Percentiles rank a stretch among this genome's conserved stretches.
These are phyloP conservation scores for Sinocyclocheilus maitianheensis DNA, from an alignment of 2,113 vertebrate genomes.

Conservation along the genomic window DNA sequence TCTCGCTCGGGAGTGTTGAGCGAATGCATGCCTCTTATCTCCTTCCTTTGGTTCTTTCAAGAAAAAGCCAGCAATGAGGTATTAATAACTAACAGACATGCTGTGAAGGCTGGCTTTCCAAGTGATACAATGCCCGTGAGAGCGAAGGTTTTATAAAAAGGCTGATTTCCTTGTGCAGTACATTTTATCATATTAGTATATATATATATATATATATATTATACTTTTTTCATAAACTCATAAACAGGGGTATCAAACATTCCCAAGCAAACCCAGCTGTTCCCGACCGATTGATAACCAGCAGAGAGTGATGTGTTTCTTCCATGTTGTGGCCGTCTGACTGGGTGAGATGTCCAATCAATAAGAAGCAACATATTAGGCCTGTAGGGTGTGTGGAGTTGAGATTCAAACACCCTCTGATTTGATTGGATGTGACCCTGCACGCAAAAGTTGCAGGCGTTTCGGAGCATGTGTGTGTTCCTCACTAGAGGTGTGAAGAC, in stretches of 20 bases:
- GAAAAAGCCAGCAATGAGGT: slow-evolving; percentile 31
- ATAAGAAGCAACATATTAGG: slow-evolving; percentile 28
- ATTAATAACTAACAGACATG: slow-evolving; percentile 41
- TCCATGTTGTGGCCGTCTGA: slow-evolving; percentile 36
- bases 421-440: slow-evolving; percentile 43
- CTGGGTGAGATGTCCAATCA: slow-evolving; percentile 31
- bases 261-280: background rate
- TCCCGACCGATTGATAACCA: slow-evolving; percentile 21
- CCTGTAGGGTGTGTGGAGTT: slow-evolving; percentile 23
- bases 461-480: slow-evolving; percentile 23
- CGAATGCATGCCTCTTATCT: slow-evolving; percentile 41
- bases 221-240: background rate
- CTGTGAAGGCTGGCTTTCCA: slow-evolving; percentile 32
- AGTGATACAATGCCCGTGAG: slow-evolving; percentile 19
- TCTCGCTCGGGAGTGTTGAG: slow-evolving; percentile 36
- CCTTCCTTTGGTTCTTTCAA: slow-evolving; percentile 27
- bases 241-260: background rate
- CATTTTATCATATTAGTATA: slow-evolving; percentile 8
- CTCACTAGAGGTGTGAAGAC: slow-evolving; percentile 40
- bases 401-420: slow-evolving; percentile 31
- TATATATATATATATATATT: background rate
- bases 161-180: background rate
- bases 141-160: background rate
- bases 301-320: slow-evolving; percentile 4
- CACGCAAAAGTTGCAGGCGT: slow-evolving; percentile 13